A percentile compares a stretch with the other conserved stretches of the same genome.
These are phyloP conservation scores for Pseudochirops cupreus DNA, from an alignment of 2,797 vertebrate species.

Conservation along the genomic window DNA sequence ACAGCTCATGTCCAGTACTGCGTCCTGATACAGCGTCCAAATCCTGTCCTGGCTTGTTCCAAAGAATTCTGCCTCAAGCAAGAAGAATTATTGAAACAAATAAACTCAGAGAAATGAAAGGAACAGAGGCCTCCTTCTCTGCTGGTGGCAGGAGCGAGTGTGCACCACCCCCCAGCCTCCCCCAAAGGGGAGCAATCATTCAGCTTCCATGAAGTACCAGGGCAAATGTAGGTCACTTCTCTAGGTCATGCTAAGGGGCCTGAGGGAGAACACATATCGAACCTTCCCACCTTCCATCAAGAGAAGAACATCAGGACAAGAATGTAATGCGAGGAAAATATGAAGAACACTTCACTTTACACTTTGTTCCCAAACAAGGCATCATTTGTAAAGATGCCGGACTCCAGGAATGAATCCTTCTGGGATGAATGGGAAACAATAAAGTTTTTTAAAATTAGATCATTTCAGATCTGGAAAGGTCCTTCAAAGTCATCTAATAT, in stretches of 20 bases:
- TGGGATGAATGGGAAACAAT: not conserved
- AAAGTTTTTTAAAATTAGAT: not conserved
- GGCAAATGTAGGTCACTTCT: not conserved
- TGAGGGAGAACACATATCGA: not conserved
- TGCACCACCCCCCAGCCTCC: not conserved
- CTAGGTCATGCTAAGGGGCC: not conserved
- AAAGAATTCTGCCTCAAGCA: not conserved
- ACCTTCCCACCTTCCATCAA: not conserved
- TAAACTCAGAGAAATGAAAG: slow-evolving; percentile 9
- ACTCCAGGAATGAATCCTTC: not conserved
- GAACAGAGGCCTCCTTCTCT: not conserved
- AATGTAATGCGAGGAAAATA: not conserved
- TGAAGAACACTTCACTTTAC: not conserved
- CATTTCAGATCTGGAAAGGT: not conserved
- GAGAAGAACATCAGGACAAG: not conserved
- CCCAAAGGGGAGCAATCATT: not conserved
- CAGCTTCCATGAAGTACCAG: not conserved
- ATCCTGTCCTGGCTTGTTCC: not conserved
- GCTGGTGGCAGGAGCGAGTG: not conserved
- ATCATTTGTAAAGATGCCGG: not conserved
- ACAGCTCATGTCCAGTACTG: not conserved
- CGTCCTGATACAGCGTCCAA: not conserved
- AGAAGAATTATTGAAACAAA: not conserved
- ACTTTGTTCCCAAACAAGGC: slow-evolving; percentile 1
- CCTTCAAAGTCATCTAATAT: not conserved